Evolutionary conservation across 2,797 vertebrate species (phyloP), one percentile per base, ranked within the genome.

Genomic region (Megalops cyprinoides): DNA sequence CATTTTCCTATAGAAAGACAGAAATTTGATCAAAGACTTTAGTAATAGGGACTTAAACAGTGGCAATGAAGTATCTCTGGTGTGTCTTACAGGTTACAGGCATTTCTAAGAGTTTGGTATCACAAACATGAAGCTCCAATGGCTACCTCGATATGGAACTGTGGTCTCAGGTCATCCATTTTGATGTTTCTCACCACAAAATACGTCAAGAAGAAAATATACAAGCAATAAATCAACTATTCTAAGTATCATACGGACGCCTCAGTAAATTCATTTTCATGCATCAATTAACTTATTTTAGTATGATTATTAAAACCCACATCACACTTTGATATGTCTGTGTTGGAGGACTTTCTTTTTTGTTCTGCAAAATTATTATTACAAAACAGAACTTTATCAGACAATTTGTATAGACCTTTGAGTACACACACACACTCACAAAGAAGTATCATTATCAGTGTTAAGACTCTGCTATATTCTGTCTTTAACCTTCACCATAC

Each of bases 11-110:
- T 69, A 69, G 34, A 69, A 69, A 39, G 34, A 34, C 65, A 20
- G 5, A 69, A 31, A 69, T 39, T 69, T 69, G 65, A 69, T 69
- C 65, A 69, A 69, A 69, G 65, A 12, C 65, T 69, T 69, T 69
- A 2, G 34, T 37, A 42, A 67, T 34, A 23, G 34, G 65, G 65
- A 39, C 14, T 39, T 69, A 39, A 69, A 69, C 34, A 69, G 65
- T 65, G 8, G 65, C 34, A 39, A 39, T 39, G 65, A 39, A 39
- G 31, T 39, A 39, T 12, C 37, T 31, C 65, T 6, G 34, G 3
- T 4, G 31, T 12, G 18, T 20, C 6, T 18, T 20, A 7, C 31
- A 53, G 31, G 8, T n/a, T n/a, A 31, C 34, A 9, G 10, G 25
- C 28, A 15, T 37, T 31, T 28, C 31, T 69, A 69, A 69, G 58